A percentile compares a stretch with the other conserved stretches of the same genome.
phyloP scores from a whole-genome alignment of 2,888 invertebrate genomes.

The Sminthurides aquaticus region DNA sequence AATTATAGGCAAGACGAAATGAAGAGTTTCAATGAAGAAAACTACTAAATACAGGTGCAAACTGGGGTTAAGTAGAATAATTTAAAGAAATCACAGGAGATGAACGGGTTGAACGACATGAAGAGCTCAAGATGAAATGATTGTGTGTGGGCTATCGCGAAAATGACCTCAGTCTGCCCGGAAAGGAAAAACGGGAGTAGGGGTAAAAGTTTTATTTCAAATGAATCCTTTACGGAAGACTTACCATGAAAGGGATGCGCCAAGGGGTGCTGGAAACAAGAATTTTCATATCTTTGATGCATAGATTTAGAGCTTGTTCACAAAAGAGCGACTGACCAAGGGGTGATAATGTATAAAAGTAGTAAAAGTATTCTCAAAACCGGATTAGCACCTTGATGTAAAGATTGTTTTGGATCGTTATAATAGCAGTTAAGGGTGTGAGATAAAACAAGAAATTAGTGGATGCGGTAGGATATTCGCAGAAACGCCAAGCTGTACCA shows the following conservation, averaged over 20 bases:
- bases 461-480: no score
- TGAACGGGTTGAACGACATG: background rate
- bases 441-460: no score
- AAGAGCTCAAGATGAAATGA: background rate
- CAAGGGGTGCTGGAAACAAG: background rate
- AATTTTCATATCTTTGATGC: background rate
- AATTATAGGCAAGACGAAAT: no score
- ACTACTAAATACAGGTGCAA: no score
- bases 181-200: background rate
- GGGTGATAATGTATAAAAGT: background rate
- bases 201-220: background rate
- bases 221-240: background rate
- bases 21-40: no score
- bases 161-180: background rate
- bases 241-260: background rate
- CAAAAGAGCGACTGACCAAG: background rate
- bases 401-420: no score
- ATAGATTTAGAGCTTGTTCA: no score
- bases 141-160: background rate
- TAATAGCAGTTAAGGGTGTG: no score
- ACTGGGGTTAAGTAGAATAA: background rate
- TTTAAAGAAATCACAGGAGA: no score
- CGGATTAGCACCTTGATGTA: no score
- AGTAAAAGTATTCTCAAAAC: background rate
- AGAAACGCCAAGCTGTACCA: no score